Evolutionary conservation across 2,113 vertebrate species (phyloP).

Genomic region (Upupa epops): DNA sequence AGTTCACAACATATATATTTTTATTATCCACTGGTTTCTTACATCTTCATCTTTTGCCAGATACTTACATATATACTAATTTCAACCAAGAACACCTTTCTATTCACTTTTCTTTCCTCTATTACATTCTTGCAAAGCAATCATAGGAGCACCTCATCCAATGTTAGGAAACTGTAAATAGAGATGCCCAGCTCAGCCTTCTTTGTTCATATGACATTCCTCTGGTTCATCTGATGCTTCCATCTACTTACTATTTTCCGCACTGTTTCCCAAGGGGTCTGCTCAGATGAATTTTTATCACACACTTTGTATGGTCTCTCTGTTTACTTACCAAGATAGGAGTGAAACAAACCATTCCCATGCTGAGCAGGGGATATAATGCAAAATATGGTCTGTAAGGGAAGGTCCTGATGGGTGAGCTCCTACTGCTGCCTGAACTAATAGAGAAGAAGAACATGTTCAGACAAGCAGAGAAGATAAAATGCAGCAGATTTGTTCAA

Average conservation of each 20-base stretch:
- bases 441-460: constrained; percentile 32
- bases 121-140: background rate
- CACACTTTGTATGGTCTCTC: background rate
- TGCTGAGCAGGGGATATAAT: background rate
- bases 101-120: background rate
- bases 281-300: constrained; percentile 2
- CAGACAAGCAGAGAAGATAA: constrained; percentile 41
- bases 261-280: constrained; percentile 5
- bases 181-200: background rate
- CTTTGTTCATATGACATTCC: background rate
- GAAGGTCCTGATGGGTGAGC: background rate
- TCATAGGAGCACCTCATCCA: background rate
- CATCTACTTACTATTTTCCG: background rate
- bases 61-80: background rate
- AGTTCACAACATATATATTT: background rate
- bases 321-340: background rate
- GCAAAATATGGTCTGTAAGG: background rate
- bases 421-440: constrained; percentile 16
- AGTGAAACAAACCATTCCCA: background rate
- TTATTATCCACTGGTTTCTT: background rate
- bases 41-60: background rate
- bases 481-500: constrained; percentile 29
- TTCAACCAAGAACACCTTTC: background rate
- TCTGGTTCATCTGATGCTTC: background rate
- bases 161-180: background rate